Evolutionary conservation across 2,888 invertebrate species (phyloP).

Genomic region (Phortica magna): DNA sequence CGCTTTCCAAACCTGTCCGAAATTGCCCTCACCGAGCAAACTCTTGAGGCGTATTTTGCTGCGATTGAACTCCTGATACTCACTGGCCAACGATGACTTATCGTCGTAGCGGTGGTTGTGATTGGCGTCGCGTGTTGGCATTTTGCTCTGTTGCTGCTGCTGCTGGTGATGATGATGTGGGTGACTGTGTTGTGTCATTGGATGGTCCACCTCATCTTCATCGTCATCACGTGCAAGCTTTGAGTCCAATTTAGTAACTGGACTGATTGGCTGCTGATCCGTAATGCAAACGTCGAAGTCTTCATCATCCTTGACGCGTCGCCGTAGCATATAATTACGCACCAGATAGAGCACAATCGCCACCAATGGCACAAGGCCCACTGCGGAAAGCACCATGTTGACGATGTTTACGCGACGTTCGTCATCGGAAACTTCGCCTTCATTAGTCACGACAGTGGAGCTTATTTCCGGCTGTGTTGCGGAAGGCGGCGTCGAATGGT

Average conservation of each 20-base stretch:
- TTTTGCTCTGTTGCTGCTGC: constrained; percentile 43
- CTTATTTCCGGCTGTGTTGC: constrained; percentile 55
- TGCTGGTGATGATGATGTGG: constrained; percentile 46
- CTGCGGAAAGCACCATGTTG: constrained; percentile 81
- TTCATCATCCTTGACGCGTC: constrained; percentile 77
- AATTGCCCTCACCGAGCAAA: constrained; percentile 90
- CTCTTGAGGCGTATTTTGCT: constrained; percentile 88
- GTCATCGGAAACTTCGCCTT: constrained; percentile 81
- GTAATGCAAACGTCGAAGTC: constrained; percentile 83
- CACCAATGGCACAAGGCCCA: constrained; percentile 81
- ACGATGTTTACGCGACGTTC: constrained; percentile 82
- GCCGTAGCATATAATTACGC: constrained; percentile 80
- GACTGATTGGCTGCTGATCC: constrained; percentile 79
- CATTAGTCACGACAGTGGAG: constrained; percentile 66
- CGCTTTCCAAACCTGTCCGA: constrained; percentile 93
- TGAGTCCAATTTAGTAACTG: constrained; percentile 75
- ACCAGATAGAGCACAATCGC: constrained; percentile 81
- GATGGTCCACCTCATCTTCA: constrained; percentile 66
- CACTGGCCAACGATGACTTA: constrained; percentile 73
- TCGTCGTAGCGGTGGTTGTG: constrained; percentile 68
- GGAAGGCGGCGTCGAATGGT: constrained; percentile 32
- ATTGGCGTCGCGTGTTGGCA: constrained; percentile 57
- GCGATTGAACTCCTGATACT: constrained; percentile 84
- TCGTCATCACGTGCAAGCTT: constrained; percentile 61
- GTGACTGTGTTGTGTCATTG: constrained; percentile 71